Base-by-base conservation (phyloP, 92 coral and sea anemone genomes). In the Parazoanthus darwini region DNA sequence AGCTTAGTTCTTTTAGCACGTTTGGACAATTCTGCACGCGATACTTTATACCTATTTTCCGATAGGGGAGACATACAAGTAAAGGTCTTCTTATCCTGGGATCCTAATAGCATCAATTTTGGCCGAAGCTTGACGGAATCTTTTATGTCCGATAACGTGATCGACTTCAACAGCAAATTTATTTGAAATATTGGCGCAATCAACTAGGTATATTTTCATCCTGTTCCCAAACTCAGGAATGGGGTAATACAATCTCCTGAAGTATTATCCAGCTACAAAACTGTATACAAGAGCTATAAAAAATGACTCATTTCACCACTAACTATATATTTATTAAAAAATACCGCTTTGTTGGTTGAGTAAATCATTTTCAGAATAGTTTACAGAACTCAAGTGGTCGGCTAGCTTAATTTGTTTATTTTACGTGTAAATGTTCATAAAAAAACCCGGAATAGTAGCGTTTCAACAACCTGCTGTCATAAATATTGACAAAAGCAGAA, bases 281-380 rank as follows among this genome's bases (percentile, higher is more conserved):
- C 14, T 73, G 43, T 35, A 33, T 22, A 3, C 20, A 16, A 7
- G 78, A 15, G 20, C 8, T 33, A 18, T 11, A 72, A 37, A 37
- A 13, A 33, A 13, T 74, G 78, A n/a, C 15, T 29, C 33, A 29
- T 74, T 33, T 33, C 18, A 54, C 59, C 59, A 54, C 20, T 15
- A 54, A 54, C 18, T 54, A 0, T 74, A 35, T 36, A 6, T 42
- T 29, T 14, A 74, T 35, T 42, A 74, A 16, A 73, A 74, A 11
- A 36, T 74, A 46, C 46, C 78, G 44, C 46, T 74, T 74, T 74
- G 78, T 74, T 74, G 46, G 78, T 74, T 74, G 23, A 33, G 4
- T 42, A 33, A 74, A 74, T 74, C 44, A 15, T 74, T 74, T 42
- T 42, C 18, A 33, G 42, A 14, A 35, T 16, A 26, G 78, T 74